phyloP scores from a whole-genome alignment of 1,140 invertebrate species.

The Danaus melanippus region DNA sequence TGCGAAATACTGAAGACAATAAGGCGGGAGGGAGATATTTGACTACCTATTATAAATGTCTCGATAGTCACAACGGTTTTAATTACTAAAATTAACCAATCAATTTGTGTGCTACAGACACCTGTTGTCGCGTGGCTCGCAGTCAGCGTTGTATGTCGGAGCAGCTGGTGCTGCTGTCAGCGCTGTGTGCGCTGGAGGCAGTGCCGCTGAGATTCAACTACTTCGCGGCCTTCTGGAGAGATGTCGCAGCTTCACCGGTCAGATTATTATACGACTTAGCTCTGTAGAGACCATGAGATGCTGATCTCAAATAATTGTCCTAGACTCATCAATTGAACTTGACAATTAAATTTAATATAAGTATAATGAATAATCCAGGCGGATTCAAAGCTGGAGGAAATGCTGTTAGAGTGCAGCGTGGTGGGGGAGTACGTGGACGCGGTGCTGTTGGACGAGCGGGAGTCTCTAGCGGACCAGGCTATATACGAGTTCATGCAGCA shows the following conservation, averaged over 20 bases:
- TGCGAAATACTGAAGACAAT: too few relatives aligned
- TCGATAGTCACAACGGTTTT: too few relatives aligned
- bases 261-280: conserved; percentile 14
- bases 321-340: neutral
- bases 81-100: neutral
- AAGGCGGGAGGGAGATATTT: too few relatives aligned
- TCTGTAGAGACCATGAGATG: neutral
- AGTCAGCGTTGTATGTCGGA: conserved; percentile 85
- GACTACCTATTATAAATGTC: too few relatives aligned
- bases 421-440: conserved; percentile 89
- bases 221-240: conserved; percentile 89
- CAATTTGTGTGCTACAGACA: conserved; percentile 73
- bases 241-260: conserved; percentile 83
- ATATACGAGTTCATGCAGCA: conserved; percentile 87
- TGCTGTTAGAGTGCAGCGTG: conserved; percentile 83
- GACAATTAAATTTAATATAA: conserved; percentile 1
- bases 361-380: conserved; percentile 65
- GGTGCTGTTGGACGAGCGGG: conserved; percentile 84
- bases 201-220: conserved; percentile 86
- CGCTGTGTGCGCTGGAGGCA: conserved; percentile 89
- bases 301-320: neutral
- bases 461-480: conserved; percentile 81
- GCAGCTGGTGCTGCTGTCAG: conserved; percentile 84
- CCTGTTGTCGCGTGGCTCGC: conserved; percentile 90
- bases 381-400: conserved; percentile 83